These are phyloP conservation scores for Lithobates pipiens DNA, from an alignment of 2,797 vertebrate genomes.

Conservation along the genomic window DNA sequence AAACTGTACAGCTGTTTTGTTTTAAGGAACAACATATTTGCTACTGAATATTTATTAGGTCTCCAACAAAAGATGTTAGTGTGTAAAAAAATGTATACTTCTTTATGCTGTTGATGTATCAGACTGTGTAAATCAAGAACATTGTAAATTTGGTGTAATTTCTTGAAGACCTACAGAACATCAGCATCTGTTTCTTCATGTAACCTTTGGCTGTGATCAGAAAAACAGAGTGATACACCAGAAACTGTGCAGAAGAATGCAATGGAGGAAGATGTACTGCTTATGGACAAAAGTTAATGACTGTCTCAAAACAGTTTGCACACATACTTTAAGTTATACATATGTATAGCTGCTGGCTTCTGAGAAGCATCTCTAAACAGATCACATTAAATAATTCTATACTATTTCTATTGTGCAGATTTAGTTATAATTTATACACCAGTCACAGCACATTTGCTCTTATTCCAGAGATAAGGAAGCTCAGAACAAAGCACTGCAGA, in stretches of 20 bases:
- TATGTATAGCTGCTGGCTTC: no score
- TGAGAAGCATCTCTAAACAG: no score
- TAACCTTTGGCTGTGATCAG: slow-evolving; percentile 9
- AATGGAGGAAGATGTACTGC: background rate
- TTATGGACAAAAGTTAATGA: no score
- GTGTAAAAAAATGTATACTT: slow-evolving; percentile 23
- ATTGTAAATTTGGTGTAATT: slow-evolving; percentile 25
- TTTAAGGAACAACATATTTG: slow-evolving; percentile 33
- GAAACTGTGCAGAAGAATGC: background rate
- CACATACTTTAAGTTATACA: no score
- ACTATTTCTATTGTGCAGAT: no score
- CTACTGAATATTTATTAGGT: slow-evolving; percentile 34
- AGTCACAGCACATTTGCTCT: background rate
- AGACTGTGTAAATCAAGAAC: slow-evolving; percentile 16
- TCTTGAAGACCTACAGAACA: slow-evolving; percentile 10
- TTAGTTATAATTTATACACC: background rate
- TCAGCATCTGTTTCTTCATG: slow-evolving; percentile 38
- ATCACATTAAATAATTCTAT: no score
- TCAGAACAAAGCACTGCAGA: slow-evolving; percentile 3
- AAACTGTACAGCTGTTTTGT: slow-evolving; percentile 39
- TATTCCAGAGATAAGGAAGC: slow-evolving; percentile 5
- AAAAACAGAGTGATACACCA: background rate
- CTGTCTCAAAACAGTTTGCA: no score
- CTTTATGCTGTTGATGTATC: slow-evolving; percentile 15
- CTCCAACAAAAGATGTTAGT: slow-evolving; percentile 20